phyloP scores from a whole-genome alignment of 2,113 vertebrate genomes.

The Spea multiplicata region DNA sequence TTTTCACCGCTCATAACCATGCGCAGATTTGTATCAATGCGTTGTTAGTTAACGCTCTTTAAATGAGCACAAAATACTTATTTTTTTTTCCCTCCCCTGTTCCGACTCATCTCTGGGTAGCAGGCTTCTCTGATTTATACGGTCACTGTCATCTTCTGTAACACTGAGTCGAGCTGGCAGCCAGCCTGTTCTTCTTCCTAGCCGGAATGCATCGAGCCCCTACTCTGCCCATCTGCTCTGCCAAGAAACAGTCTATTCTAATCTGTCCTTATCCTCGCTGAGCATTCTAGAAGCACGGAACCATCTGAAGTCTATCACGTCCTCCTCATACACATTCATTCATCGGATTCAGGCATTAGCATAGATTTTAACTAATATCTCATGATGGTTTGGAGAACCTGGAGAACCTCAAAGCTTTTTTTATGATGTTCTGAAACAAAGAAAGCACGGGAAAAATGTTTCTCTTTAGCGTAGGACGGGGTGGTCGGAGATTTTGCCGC shows the following conservation, averaged over 20 bases:
- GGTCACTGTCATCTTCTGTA: constrained; percentile 23
- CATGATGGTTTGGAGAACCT: too few relatives aligned
- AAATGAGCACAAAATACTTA: not conserved
- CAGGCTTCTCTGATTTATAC: constrained; percentile 21
- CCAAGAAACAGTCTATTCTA: constrained; percentile 39
- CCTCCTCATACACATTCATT: not conserved
- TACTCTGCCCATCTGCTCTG: constrained; percentile 35
- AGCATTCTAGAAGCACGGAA: constrained; percentile 14
- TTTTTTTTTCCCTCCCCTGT: constrained; percentile 11
- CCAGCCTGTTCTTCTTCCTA: constrained; percentile 33
- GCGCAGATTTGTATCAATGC: not conserved
- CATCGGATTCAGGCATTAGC: too few relatives aligned
- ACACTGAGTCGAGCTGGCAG: constrained; percentile 43
- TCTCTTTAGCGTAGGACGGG: too few relatives aligned
- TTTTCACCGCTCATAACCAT: not conserved
- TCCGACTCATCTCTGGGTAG: constrained; percentile 19
- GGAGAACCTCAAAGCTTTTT: too few relatives aligned
- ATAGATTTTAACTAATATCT: too few relatives aligned
- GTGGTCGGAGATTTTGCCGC: too few relatives aligned
- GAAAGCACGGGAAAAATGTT: too few relatives aligned
- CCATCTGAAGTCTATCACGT: not conserved
- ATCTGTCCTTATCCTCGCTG: constrained; percentile 44
- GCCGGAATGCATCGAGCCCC: constrained; percentile 27
- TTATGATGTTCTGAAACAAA: too few relatives aligned
- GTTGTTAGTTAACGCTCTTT: not conserved